Evolutionary conservation across 2,797 vertebrate genomes (phyloP).

Genomic region (Enteromius unitaeniatus): DNA sequence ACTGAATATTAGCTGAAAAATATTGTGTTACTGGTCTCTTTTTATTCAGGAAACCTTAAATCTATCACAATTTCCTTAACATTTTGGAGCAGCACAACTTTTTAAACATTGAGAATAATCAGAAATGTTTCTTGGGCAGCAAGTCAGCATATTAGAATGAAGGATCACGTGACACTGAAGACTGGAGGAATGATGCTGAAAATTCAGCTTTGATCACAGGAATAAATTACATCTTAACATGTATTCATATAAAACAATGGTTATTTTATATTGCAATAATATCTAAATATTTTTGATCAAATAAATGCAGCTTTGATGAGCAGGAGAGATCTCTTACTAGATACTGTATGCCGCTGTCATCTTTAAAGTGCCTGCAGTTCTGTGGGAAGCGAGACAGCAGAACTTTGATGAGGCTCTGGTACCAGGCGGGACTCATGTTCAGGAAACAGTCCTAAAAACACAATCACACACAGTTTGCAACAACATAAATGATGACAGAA

Average conservation of each 20-base stretch:
- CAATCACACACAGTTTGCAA: constrained; percentile 14
- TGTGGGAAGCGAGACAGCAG: constrained; percentile 93
- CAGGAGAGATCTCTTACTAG: constrained; percentile 80
- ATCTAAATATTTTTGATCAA: background rate
- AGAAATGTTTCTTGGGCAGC: too few species aligned
- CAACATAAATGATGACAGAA: background rate
- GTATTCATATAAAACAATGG: background rate
- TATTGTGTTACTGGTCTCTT: too few species aligned
- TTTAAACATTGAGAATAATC: too few species aligned
- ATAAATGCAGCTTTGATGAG: background rate
- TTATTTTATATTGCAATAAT: background rate
- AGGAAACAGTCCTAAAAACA: constrained; percentile 90
- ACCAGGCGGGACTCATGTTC: constrained; percentile 97
- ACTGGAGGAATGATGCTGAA: too few species aligned
- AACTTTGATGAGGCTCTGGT: constrained; percentile 97
- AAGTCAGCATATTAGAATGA: too few species aligned
- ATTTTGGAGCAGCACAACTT: too few species aligned
- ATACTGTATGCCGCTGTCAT: constrained; percentile 91
- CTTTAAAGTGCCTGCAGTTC: constrained; percentile 95
- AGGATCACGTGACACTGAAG: background rate
- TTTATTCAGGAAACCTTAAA: too few species aligned
- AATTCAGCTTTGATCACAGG: background rate
- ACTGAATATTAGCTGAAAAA: too few species aligned
- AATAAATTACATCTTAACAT: background rate
- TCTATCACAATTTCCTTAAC: too few species aligned